Evolutionary conservation across 2,888 invertebrate species (phyloP).

Genomic region (Synergus laeviventris): DNA sequence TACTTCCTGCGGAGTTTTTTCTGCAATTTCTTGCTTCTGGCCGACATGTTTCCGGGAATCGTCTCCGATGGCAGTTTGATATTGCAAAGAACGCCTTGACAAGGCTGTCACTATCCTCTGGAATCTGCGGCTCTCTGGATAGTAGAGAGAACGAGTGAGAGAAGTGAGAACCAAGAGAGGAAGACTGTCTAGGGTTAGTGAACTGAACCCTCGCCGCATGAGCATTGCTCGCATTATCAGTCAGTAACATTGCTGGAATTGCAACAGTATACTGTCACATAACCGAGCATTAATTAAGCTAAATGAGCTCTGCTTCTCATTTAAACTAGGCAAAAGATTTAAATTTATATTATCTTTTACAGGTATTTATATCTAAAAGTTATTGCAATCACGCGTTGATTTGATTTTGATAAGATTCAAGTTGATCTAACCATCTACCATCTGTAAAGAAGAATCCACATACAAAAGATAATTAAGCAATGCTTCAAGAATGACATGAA

Average conservation of each 20-base stretch:
- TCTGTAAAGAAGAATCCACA: not conserved
- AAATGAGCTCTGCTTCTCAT: constrained; percentile 24
- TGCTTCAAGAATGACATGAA: not conserved
- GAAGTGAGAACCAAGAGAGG: constrained; percentile 47
- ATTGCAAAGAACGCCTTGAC: constrained; percentile 59
- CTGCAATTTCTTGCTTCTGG: constrained; percentile 16
- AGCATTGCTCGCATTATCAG: constrained; percentile 53
- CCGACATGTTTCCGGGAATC: constrained; percentile 38
- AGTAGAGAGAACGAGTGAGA: constrained; percentile 45
- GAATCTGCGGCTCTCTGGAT: constrained; percentile 57
- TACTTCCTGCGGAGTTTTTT: constrained; percentile 37
- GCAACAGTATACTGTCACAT: constrained; percentile 37
- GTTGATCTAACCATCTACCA: not conserved
- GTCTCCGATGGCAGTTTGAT: constrained; percentile 40
- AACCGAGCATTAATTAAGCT: constrained; percentile 32
- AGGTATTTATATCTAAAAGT: no score
- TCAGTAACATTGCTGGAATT: constrained; percentile 50
- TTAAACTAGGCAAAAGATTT: not conserved
- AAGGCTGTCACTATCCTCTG: constrained; percentile 60
- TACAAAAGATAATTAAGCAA: not conserved
- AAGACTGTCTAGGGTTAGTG: constrained; percentile 58
- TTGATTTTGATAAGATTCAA: not conserved
- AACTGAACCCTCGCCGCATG: constrained; percentile 56
- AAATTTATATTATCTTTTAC: no score
- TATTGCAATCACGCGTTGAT: not conserved